phyloP scores from a whole-genome alignment of 2,888 invertebrate species.

The Ichneumoninae sp. region DNA sequence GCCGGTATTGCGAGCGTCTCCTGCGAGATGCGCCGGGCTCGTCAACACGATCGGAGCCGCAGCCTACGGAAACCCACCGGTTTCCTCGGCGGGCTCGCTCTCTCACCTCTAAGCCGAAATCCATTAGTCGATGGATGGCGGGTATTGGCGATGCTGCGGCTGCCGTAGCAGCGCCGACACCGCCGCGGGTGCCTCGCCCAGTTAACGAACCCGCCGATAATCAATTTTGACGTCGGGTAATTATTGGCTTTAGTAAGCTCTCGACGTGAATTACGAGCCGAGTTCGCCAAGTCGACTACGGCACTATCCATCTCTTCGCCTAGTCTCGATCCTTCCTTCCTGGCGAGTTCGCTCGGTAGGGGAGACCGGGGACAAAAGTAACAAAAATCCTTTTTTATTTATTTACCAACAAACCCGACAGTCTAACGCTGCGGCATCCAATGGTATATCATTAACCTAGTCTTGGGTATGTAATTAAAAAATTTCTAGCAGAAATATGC shows the following conservation, averaged over 20 bases:
- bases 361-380: too few relatives aligned
- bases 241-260: conserved; percentile 76
- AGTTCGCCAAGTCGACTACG: conserved; percentile 39
- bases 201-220: conserved; percentile 75
- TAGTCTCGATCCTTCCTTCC: conserved; percentile 28
- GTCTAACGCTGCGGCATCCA: too few relatives aligned
- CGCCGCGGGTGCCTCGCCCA: conserved; percentile 57
- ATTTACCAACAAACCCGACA: too few relatives aligned
- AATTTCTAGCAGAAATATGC: too few relatives aligned
- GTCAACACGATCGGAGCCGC: conserved; percentile 30
- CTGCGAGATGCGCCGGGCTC: conserved; percentile 25
- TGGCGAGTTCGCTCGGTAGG: conserved; percentile 7
- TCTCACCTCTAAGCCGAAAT: conserved; percentile 61
- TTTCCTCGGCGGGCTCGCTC: conserved; percentile 43
- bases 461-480: too few relatives aligned
- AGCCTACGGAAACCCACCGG: conserved; percentile 13
- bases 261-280: conserved; percentile 59
- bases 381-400: too few relatives aligned
- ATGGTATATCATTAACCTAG: too few relatives aligned
- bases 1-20: conserved; percentile 29
- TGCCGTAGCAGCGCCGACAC: conserved; percentile 29
- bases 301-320: conserved; percentile 27
- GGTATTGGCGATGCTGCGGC: conserved; percentile 19
- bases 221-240: conserved; percentile 75
- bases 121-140: conserved; percentile 64